Percentiles rank a stretch among this genome's conserved stretches.
Evolutionary conservation across 2,113 vertebrate genomes (phyloP).

Genomic region (Oceanodroma tethys): DNA sequence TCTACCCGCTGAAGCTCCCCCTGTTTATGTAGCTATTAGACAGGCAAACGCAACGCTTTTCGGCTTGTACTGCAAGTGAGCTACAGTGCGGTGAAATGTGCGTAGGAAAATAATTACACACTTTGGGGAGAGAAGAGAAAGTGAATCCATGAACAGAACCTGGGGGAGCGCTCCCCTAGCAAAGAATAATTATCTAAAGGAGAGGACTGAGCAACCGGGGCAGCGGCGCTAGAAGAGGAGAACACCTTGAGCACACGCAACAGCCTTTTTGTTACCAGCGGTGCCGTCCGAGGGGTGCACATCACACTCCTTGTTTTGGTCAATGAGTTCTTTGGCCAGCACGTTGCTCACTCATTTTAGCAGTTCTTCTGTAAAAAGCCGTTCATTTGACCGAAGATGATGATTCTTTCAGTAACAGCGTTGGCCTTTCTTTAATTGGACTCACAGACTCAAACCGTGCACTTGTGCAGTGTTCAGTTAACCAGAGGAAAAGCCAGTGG

Average conservation of each 20-base stretch:
- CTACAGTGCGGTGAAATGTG: not conserved
- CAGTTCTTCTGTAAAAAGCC: not conserved
- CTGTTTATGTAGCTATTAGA: accelerated
- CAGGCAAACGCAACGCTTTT: accelerated
- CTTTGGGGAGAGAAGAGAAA: not conserved
- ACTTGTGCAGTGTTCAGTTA: no score
- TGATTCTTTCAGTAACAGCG: not conserved
- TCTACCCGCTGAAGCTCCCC: no score
- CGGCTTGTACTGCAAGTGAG: not conserved
- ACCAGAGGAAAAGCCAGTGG: not conserved
- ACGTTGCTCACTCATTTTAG: not conserved
- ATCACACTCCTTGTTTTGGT: accelerated
- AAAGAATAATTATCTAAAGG: accelerated
- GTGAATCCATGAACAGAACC: accelerated
- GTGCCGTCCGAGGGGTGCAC: not conserved
- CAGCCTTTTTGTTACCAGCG: accelerated
- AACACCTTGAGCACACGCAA: accelerated
- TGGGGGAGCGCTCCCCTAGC: not conserved
- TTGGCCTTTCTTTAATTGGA: not conserved
- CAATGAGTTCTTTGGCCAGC: not conserved
- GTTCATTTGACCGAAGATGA: accelerated
- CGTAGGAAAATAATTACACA: accelerated
- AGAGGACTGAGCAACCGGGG: not conserved
- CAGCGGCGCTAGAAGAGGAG: accelerated
- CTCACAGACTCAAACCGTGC: accelerated